These are phyloP conservation scores for Daphoenositta chrysoptera DNA, from an alignment of 2,113 vertebrate species.

Conservation along the genomic window DNA sequence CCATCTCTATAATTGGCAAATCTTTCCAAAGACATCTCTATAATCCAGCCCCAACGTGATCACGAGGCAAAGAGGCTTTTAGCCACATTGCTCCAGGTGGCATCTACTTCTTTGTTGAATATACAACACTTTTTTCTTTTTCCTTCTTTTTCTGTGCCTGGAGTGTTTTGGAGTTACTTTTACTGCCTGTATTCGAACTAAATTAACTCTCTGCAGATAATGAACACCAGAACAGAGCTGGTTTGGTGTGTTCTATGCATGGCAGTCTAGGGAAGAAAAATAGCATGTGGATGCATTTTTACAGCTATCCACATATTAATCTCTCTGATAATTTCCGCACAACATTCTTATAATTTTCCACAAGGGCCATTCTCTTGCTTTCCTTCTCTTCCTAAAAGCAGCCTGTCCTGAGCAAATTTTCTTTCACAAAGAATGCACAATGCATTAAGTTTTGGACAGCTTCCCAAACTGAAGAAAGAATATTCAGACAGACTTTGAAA, in stretches of 20 bases:
- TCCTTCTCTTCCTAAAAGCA: background rate
- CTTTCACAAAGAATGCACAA: background rate
- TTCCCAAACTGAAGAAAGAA: background rate
- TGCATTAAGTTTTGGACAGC: background rate
- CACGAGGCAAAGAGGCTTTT: background rate
- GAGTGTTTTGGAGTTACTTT: background rate
- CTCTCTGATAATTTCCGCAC: background rate
- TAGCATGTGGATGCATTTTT: background rate
- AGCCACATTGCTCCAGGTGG: background rate
- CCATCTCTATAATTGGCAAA: background rate
- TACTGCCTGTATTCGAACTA: background rate
- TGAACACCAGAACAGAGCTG: background rate
- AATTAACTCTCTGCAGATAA: background rate
- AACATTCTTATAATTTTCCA: background rate
- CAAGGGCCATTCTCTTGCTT: background rate
- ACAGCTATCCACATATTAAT: background rate
- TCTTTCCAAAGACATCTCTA: background rate
- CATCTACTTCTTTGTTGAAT: background rate
- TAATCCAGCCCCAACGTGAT: background rate
- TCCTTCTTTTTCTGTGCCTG: fast-evolving
- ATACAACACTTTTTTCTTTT: background rate
- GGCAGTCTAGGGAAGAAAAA: background rate
- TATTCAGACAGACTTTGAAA: background rate
- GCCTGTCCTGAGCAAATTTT: background rate
- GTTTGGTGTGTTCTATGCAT: background rate